A percentile compares a stretch with the other conserved stretches of the same genome.
Conservation (phyloP, 1,140 invertebrate genomes). For the Drosophila elegans region DNA sequence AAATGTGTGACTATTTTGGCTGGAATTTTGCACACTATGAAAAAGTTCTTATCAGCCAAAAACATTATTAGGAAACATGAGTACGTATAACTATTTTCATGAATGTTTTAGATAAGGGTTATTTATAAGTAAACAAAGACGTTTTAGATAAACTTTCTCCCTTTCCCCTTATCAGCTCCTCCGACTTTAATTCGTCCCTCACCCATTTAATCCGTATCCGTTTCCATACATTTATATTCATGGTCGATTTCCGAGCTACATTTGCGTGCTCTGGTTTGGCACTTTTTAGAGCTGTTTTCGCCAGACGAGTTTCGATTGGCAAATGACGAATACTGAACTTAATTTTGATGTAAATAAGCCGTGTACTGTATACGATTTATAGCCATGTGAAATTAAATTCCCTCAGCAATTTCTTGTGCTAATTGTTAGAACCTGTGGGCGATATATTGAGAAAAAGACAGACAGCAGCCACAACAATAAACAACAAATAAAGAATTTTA, state of each 20-base stretch:
- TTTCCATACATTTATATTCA: slow-evolving; percentile 19
- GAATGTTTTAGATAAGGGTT: slow-evolving; percentile 23
- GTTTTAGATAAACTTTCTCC: slow-evolving; percentile 7
- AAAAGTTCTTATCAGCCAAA: slow-evolving; percentile 10
- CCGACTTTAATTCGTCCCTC: slow-evolving; percentile 15
- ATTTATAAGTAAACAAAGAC: background rate
- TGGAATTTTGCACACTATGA: background rate
- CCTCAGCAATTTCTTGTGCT: slow-evolving; percentile 58
- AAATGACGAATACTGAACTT: slow-evolving; percentile 29
- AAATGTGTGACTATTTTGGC: slow-evolving; percentile 3
- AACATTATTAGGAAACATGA: background rate
- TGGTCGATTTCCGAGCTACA: slow-evolving; percentile 14
- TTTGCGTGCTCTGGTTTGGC: slow-evolving; percentile 34
- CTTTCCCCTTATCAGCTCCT: background rate
- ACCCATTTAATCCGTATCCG: slow-evolving; percentile 31
- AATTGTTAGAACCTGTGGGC: slow-evolving; percentile 64
- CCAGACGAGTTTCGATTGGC: slow-evolving; percentile 44
- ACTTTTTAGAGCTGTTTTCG: slow-evolving; percentile 32
- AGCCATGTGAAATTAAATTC: slow-evolving; percentile 3
- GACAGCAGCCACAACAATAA: slow-evolving; percentile 16
- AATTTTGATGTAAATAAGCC: slow-evolving; percentile 39
- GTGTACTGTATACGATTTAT: slow-evolving; percentile 6
- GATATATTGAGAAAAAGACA: slow-evolving; percentile 9
- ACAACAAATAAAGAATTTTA: slow-evolving; percentile 41
- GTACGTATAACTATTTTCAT: background rate